These are phyloP conservation scores for Orchestia grillus DNA, from an alignment of 1,140 invertebrate genomes.

Conservation along the genomic window DNA sequence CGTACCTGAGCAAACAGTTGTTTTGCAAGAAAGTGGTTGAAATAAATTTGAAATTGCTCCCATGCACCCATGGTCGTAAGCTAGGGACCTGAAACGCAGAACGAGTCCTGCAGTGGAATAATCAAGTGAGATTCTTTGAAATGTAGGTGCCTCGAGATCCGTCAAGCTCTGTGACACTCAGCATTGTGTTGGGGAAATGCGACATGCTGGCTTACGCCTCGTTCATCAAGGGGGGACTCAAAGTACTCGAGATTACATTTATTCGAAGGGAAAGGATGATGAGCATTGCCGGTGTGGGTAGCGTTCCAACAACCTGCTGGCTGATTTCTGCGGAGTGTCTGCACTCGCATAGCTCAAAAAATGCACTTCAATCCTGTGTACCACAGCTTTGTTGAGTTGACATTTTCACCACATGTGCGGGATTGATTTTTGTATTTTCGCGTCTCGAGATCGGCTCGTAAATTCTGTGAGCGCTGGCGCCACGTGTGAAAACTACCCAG, in stretches of 20 bases:
- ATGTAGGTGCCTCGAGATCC: background rate
- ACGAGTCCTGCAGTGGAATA: background rate
- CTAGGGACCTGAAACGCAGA: background rate
- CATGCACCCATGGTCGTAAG: background rate
- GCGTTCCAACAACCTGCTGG: background rate
- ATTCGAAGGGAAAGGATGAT: background rate
- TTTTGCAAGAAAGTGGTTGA: background rate
- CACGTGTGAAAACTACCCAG: too few species aligned
- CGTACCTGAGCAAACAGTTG: background rate
- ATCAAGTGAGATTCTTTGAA: background rate
- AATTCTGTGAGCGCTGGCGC: too few species aligned
- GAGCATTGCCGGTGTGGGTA: background rate
- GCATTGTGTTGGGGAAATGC: background rate
- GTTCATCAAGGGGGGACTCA: background rate
- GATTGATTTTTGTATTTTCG: too few species aligned
- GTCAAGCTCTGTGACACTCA: background rate
- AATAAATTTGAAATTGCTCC: background rate
- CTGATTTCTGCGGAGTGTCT: background rate
- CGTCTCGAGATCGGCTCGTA: too few species aligned
- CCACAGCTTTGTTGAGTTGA: background rate
- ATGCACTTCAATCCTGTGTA: background rate
- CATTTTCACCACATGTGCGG: background rate
- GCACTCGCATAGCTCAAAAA: background rate
- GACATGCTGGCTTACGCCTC: background rate
- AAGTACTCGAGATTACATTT: background rate